These are phyloP conservation scores for Lepidochrysops patricia DNA, from an alignment of 2,888 invertebrate genomes.

Conservation along the genomic window DNA sequence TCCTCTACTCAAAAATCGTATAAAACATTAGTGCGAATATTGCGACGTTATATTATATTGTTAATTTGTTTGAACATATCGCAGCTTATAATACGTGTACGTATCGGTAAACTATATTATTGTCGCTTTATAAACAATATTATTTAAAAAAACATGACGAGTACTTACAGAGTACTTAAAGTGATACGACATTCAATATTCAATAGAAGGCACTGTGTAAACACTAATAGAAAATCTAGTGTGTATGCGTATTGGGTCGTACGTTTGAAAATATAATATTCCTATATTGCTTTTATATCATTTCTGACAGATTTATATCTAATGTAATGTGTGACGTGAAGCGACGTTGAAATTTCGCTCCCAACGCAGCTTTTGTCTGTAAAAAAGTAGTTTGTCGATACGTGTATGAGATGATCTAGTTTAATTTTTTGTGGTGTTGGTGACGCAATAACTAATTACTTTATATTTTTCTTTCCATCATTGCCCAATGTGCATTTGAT, in stretches of 20 bases:
- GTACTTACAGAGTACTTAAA: no score
- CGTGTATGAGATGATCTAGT: background rate
- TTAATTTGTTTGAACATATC: background rate
- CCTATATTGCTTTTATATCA: no score
- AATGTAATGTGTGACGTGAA: no score
- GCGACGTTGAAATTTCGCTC: no score
- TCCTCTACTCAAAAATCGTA: background rate
- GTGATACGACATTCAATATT: no score
- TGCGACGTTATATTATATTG: background rate
- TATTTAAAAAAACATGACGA: background rate
- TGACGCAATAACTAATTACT: background rate
- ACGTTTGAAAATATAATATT: no score
- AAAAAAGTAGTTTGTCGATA: background rate
- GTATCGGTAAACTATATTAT: background rate
- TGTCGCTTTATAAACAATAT: background rate
- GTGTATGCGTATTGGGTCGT: no score
- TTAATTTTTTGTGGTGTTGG: slow-evolving; percentile 10
- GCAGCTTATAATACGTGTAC: background rate
- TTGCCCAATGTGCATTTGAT: background rate
- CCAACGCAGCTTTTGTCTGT: no score
- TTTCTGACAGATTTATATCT: no score
- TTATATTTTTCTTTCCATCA: background rate
- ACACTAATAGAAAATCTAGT: no score
- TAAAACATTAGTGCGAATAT: background rate
- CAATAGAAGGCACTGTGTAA: no score